Evolutionary conservation across 2,888 invertebrate genomes (phyloP).

Genomic region (Eupeodes latifasciatus): DNA sequence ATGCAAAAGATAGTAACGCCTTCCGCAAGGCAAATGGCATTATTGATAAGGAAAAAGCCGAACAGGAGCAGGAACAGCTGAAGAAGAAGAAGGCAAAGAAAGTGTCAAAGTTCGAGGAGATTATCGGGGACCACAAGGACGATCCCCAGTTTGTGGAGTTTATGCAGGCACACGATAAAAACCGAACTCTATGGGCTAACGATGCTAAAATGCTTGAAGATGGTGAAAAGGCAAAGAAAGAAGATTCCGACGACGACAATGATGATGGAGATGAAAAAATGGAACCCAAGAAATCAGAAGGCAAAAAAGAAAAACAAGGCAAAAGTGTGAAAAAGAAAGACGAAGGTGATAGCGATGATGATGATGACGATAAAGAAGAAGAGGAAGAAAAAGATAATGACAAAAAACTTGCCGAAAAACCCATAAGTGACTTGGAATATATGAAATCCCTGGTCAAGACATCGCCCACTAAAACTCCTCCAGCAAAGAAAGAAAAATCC

Average conservation of each 20-base stretch:
- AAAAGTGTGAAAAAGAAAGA: conserved; percentile 81
- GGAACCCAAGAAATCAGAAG: conserved; percentile 79
- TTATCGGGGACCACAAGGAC: conserved; percentile 91
- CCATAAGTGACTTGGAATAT: conserved; percentile 92
- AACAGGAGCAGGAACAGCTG: conserved; percentile 78
- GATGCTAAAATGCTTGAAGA: conserved; percentile 83
- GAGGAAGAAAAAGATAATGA: conserved; percentile 81
- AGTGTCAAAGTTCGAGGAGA: conserved; percentile 87
- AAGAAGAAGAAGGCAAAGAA: conserved; percentile 79
- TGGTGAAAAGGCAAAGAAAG: conserved; percentile 82
- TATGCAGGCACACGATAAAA: conserved; percentile 91
- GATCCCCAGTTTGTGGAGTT: conserved; percentile 96
- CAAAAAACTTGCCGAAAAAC: conserved; percentile 88
- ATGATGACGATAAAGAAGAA: conserved; percentile 70
- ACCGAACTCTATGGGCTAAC: conserved; percentile 85
- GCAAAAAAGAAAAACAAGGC: conserved; percentile 80
- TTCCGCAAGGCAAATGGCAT: conserved; percentile 84
- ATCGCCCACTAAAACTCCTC: conserved; percentile 76
- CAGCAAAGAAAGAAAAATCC: conserved; percentile 82
- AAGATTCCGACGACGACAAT: conserved; percentile 80
- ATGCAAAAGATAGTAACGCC: conserved; percentile 91
- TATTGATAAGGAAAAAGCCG: conserved; percentile 79
- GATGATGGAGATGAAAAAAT: conserved; percentile 40
- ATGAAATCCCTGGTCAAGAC: conserved; percentile 88
- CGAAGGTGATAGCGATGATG: conserved; percentile 80